These are phyloP conservation scores for Drosophila santomea DNA, from an alignment of 1,140 invertebrate genomes.

Conservation along the genomic window DNA sequence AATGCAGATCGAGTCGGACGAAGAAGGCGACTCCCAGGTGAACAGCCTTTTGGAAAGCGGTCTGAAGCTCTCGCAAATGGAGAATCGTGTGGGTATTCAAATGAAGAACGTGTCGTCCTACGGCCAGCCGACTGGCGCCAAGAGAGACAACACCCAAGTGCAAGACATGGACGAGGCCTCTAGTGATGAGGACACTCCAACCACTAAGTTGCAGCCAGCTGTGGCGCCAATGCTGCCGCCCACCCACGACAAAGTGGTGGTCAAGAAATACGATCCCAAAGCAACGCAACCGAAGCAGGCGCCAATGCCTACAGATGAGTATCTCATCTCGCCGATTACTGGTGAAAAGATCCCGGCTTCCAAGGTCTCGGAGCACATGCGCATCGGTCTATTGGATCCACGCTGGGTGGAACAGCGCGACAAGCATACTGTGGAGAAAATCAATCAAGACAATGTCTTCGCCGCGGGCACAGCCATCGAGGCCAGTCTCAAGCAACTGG, in stretches of 20 bases:
- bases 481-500: conserved; percentile 97
- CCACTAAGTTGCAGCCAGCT: conserved; percentile 85
- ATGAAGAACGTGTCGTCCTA: conserved; percentile 84
- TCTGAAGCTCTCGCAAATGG: conserved; percentile 87
- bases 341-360: conserved; percentile 98
- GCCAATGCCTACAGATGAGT: conserved; percentile 91
- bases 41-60: conserved; percentile 65
- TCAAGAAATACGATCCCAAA: conserved; percentile 99
- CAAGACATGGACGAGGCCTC: conserved; percentile 96
- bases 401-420: conserved; percentile 99
- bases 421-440: conserved; percentile 90
- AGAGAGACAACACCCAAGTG: conserved; percentile 86
- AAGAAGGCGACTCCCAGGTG: conserved; percentile 88
- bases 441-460: conserved; percentile 86
- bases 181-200: conserved; percentile 90
- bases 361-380: conserved; percentile 99
- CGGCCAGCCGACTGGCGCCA: conserved; percentile 71
- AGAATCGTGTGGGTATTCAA: conserved; percentile 86
- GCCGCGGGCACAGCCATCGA: conserved; percentile 96
- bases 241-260: conserved; percentile 96
- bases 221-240: conserved; percentile 91
- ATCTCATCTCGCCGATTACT: conserved; percentile 98
- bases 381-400: conserved; percentile 98
- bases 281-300: conserved; percentile 86
- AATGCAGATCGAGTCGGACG: conserved; percentile 88